These are phyloP conservation scores for Nymphalis io DNA, from an alignment of 1,140 invertebrate genomes.

Conservation along the genomic window DNA sequence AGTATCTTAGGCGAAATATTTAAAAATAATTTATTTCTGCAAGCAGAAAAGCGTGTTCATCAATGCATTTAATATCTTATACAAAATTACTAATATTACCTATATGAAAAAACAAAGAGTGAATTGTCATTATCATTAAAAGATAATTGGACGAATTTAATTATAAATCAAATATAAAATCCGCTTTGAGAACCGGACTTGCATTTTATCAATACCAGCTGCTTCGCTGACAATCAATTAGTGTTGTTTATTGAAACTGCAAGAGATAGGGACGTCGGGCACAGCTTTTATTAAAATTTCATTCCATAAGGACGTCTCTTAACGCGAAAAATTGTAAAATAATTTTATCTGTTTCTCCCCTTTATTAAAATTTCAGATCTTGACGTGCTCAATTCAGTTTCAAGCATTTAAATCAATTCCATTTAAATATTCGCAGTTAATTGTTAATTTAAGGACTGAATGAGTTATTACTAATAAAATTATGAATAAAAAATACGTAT, in stretches of 20 bases:
- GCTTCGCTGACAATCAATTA: constrained; percentile 16
- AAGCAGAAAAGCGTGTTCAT: no score
- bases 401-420: no score
- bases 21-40: no score
- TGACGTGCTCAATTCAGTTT: no score
- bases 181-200: constrained; percentile 8
- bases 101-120: neutral
- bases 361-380: neutral
- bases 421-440: no score
- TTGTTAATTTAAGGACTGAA: no score
- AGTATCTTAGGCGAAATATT: no score
- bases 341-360: neutral
- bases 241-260: constrained; percentile 21
- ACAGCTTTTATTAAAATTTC: constrained; percentile 22
- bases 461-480: no score
- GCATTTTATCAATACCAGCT: constrained; percentile 23
- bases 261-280: neutral
- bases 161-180: constrained; percentile 11
- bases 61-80: no score
- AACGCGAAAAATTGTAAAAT: constrained; percentile 3
- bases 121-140: neutral
- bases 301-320: constrained; percentile 5
- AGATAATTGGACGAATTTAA: constrained; percentile 7
- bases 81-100: neutral
- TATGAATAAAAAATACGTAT: neutral